phyloP scores from a whole-genome alignment of 2,797 vertebrate species.

The Acrocephalus scirpaceus region DNA sequence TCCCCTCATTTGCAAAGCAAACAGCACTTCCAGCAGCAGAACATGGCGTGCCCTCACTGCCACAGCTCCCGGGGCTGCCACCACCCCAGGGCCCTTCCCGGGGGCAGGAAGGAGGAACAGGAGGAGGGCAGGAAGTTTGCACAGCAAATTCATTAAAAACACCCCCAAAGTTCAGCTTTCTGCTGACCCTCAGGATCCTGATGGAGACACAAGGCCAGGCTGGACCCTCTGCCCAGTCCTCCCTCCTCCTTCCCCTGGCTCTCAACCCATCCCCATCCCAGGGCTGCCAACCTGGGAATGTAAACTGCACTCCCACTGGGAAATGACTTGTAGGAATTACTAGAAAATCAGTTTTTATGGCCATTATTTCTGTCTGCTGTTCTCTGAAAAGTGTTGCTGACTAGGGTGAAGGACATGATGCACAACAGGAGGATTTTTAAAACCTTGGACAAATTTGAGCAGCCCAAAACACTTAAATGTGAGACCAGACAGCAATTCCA shows the following conservation, averaged over 20 bases:
- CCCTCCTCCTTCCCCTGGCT: neutral
- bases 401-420: neutral
- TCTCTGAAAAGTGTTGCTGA: neutral
- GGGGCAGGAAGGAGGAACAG: neutral
- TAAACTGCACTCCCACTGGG: neutral
- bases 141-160: neutral
- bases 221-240: neutral
- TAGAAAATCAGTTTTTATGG: neutral
- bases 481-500: neutral
- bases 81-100: neutral
- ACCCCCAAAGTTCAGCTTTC: neutral
- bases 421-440: neutral
- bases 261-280: too few species aligned
- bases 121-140: neutral
- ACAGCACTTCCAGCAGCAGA: neutral
- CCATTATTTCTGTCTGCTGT: neutral
- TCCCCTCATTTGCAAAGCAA: neutral
- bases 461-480: neutral
- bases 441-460: neutral
- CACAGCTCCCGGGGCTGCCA: neutral
- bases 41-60: fast-evolving
- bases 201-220: neutral
- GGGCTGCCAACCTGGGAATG: neutral
- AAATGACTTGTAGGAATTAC: neutral
- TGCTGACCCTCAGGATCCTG: neutral